These are phyloP conservation scores for Rotaria socialis DNA, from an alignment of 2,888 invertebrate genomes.

Conservation along the genomic window DNA sequence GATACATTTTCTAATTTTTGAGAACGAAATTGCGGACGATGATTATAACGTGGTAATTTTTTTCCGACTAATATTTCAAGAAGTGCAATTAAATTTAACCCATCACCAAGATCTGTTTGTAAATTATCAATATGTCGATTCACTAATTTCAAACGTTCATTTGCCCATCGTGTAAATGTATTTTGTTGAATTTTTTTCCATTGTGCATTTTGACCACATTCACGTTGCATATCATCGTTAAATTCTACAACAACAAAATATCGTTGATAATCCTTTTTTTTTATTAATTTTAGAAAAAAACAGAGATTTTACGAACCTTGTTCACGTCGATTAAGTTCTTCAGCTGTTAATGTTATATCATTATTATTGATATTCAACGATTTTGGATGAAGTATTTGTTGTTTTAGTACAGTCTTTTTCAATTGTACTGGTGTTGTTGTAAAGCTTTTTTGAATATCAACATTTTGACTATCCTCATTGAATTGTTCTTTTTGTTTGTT, in stretches of 20 bases:
- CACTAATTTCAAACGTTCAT: conserved; percentile 78
- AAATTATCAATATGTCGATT: conserved; percentile 73
- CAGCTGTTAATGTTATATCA: background rate
- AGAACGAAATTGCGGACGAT: conserved; percentile 77
- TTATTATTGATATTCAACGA: background rate
- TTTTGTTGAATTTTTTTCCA: conserved; percentile 91
- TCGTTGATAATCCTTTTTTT: no score
- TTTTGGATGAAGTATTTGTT: background rate
- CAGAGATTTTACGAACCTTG: background rate
- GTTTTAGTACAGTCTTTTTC: background rate
- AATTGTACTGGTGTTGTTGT: background rate
- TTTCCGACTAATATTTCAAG: conserved; percentile 76
- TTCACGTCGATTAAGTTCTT: conserved; percentile 3
- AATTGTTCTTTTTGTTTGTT: conserved; percentile 25
- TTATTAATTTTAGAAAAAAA: background rate
- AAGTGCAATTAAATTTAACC: conserved; percentile 66
- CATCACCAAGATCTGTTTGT: conserved; percentile 79
- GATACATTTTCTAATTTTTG: conserved; percentile 89
- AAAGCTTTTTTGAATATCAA: background rate
- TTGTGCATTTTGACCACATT: conserved; percentile 80
- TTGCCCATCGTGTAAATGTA: conserved; percentile 87
- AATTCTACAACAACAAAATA: conserved; percentile 9
- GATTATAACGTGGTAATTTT: conserved; percentile 75
- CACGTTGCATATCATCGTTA: conserved; percentile 65
- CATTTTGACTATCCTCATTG: background rate